Evolutionary conservation across 2,113 vertebrate genomes (phyloP), one percentile per base, ranked within the genome.

Genomic region (Quiscalus mexicanus): DNA sequence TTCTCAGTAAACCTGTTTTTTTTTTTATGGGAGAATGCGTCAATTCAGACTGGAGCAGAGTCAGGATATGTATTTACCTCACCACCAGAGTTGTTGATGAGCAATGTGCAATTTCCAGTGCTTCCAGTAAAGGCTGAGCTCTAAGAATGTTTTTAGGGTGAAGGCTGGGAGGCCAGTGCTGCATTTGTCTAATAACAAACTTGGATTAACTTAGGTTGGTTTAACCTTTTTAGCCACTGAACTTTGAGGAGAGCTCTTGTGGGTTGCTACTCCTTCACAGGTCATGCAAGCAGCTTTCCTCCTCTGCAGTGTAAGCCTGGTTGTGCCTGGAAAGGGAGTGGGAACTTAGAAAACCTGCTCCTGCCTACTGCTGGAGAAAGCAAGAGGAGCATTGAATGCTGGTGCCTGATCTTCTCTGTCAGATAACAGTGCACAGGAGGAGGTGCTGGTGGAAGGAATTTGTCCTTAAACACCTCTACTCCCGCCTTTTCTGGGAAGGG

Each of bases 31-130:
- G 39, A 73, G 39, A 45, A 42, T 19, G 8, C 7, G 70, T 63
- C 1, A 8, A 14, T 84, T 78, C 23, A 30, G 39, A 71, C 24
- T 18, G 22, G 47, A 75, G 33, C 19, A 60, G 69, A 65, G 21
- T 28, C 6, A 18, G 30, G 1, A 1, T 44, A 12, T 0, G 0
- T 25, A 18, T 53, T 90, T 49, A 42, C 18, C 17, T 87, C 13
- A 9, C 17, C n/a, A 23, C 15, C 10, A 33, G 13, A 39, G 14
- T 4, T 58, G 50, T 19, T 82, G 37, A 49, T 39, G 44, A 49
- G n/a, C 35, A 44, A 13, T 41, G 7, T 41, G 10, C 64, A 31
- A 69, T 80, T 94, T 65, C 62, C 41, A 44, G 33, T 85, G 73
- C 11, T 76, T 79, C 39, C 25, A 64, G 22, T 79, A 37, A 67